Conservation (phyloP, 92 coral and sea anemone genomes). For the Siderastrea radians region DNA sequence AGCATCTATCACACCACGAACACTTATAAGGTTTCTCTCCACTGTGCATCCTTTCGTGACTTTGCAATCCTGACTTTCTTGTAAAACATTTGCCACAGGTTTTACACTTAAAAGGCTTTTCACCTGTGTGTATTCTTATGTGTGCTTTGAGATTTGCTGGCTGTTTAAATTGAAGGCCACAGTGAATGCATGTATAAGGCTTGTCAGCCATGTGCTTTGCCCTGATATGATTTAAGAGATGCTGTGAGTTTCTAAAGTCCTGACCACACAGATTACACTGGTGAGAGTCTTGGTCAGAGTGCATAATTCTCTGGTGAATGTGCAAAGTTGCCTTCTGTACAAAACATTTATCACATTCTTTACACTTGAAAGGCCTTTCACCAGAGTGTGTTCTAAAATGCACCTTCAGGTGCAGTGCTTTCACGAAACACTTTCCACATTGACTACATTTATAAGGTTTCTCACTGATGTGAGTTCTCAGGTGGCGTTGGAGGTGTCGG, state of each 20-base stretch:
- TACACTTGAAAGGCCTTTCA: constrained; percentile 3
- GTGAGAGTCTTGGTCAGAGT: background rate
- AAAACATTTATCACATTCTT: background rate
- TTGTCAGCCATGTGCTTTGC: background rate
- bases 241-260: background rate
- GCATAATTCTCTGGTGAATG: background rate
- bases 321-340: background rate
- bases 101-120: background rate
- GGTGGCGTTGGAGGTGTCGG: constrained; percentile 15
- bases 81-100: background rate
- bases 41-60: background rate
- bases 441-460: constrained; percentile 8
- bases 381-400: constrained; percentile 13
- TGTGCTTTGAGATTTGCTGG: background rate
- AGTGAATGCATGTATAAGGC: background rate
- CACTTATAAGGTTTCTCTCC: background rate
- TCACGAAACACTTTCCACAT: constrained; percentile 15
- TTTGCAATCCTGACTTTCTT: background rate
- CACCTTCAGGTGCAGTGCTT: background rate
- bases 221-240: constrained; percentile 1
- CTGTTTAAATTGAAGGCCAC: background rate
- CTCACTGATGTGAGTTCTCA: constrained; percentile 10
- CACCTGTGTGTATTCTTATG: background rate
- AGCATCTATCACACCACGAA: background rate
- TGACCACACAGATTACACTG: background rate